phyloP scores from a whole-genome alignment of 2,888 invertebrate genomes.

The Sinohyriopsis cumingii region DNA sequence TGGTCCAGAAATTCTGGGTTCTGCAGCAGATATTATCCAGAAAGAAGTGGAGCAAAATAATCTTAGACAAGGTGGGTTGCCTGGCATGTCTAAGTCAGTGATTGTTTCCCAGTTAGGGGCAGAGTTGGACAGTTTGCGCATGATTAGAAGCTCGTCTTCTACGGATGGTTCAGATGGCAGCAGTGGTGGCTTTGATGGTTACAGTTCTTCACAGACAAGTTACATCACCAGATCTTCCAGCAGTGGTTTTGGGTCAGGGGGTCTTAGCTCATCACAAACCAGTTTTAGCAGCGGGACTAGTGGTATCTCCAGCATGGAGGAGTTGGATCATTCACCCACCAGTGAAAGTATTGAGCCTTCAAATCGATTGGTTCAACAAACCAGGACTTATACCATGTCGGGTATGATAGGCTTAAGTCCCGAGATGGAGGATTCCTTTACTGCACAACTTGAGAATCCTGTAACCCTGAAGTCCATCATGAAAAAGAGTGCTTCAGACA shows the following conservation, averaged over 20 bases:
- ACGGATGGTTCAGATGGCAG: too few species aligned
- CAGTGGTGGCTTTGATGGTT: neutral
- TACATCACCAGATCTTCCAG: slow-evolving; percentile 14
- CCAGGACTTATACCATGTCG: too few species aligned
- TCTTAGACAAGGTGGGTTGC: too few species aligned
- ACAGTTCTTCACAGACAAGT: slow-evolving; percentile 16
- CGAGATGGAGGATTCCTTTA: slow-evolving; percentile 11
- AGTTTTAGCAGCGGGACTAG: too few species aligned
- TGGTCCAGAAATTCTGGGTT: slow-evolving; percentile 33
- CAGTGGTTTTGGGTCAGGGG: slow-evolving; percentile 15
- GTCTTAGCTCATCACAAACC: too few species aligned
- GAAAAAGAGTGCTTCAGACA: slow-evolving; percentile 57
- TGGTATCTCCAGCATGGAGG: too few species aligned
- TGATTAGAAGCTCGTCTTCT: slow-evolving; percentile 11
- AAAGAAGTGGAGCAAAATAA: slow-evolving; percentile 26
- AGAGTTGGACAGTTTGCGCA: slow-evolving; percentile 15
- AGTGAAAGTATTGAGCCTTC: too few species aligned
- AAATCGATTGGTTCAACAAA: too few species aligned
- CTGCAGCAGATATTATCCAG: slow-evolving; percentile 27
- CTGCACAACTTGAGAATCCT: slow-evolving; percentile 17
- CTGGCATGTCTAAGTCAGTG: too few species aligned
- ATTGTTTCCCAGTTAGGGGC: slow-evolving; percentile 6
- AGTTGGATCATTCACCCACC: too few species aligned
- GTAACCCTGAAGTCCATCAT: slow-evolving; percentile 61
- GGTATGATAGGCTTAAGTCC: slow-evolving; percentile 5